Evolutionary conservation across 2,888 invertebrate species (phyloP).

Genomic region (Bimastos eiseni): DNA sequence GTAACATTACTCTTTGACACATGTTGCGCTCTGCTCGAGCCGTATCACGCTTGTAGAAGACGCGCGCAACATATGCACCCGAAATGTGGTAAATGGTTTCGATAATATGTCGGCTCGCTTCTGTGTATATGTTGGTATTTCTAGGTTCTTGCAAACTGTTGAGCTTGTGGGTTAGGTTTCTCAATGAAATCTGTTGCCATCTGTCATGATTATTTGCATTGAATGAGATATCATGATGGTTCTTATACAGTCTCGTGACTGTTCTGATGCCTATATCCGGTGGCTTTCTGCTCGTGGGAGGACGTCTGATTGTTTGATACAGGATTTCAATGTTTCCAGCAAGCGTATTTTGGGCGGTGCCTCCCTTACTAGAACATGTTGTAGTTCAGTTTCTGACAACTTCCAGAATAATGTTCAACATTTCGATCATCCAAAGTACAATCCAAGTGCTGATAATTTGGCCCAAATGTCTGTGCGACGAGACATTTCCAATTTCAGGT

Average conservation of each 20-base stretch:
- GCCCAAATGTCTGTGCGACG: background rate
- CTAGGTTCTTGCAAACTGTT: background rate
- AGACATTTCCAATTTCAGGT: background rate
- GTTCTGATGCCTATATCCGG: background rate
- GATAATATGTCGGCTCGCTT: background rate
- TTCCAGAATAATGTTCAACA: background rate
- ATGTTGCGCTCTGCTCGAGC: background rate
- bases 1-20: constrained; percentile 13
- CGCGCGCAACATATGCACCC: background rate
- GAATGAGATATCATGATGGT: background rate
- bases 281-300: background rate
- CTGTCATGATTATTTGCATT: too few relatives aligned
- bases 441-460: background rate
- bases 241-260: too few relatives aligned
- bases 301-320: background rate
- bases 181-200: too few relatives aligned
- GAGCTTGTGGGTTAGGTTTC: too few relatives aligned
- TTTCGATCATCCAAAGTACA: background rate
- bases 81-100: background rate
- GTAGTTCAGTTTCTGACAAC: background rate
- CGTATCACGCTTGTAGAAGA: background rate
- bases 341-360: background rate
- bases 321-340: background rate
- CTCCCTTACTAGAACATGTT: background rate
- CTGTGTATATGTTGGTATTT: background rate